Evolutionary conservation across 2,797 vertebrate species (phyloP).

Genomic region (Pangasius krempfi): DNA sequence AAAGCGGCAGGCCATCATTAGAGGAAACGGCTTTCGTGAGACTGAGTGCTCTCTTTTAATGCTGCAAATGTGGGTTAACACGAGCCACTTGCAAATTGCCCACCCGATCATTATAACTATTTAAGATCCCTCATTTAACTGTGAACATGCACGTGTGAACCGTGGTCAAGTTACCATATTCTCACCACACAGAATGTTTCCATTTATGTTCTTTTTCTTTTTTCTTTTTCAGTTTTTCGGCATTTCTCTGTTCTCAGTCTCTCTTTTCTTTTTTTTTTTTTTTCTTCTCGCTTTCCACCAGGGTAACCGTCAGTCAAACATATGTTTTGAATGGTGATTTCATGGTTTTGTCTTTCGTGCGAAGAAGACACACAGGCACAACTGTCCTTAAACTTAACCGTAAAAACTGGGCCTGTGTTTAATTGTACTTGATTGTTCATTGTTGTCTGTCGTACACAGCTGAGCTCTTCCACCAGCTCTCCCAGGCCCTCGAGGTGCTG

Average conservation of each 20-base stretch:
- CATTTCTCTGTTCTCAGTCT: background rate
- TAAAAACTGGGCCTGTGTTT: constrained; percentile 43
- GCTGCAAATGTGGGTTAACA: constrained; percentile 55
- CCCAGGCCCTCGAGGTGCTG: constrained; percentile 94
- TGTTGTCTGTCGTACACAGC: constrained; percentile 68
- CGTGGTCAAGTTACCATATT: constrained; percentile 19
- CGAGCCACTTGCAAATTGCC: constrained; percentile 37
- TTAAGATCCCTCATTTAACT: constrained; percentile 40
- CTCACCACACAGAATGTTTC: constrained; percentile 17
- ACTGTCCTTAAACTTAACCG: constrained; percentile 41
- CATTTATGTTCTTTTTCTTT: constrained; percentile 1
- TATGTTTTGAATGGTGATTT: constrained; percentile 45
- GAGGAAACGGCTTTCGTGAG: constrained; percentile 64
- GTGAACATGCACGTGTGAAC: constrained; percentile 25
- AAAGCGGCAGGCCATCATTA: constrained; percentile 59
- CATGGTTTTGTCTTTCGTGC: constrained; percentile 48
- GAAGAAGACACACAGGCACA: constrained; percentile 43
- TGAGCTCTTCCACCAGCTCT: constrained; percentile 94
- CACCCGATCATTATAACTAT: constrained; percentile 36
- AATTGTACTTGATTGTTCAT: constrained; percentile 34
- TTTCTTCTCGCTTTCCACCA: background rate
- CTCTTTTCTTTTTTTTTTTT: background rate
- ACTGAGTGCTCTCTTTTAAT: constrained; percentile 51
- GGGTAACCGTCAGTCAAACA: constrained; percentile 44
- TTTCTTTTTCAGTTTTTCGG: background rate